Base-by-base conservation (phyloP, 2,888 invertebrate genomes). In the Xanthia icteritia region DNA sequence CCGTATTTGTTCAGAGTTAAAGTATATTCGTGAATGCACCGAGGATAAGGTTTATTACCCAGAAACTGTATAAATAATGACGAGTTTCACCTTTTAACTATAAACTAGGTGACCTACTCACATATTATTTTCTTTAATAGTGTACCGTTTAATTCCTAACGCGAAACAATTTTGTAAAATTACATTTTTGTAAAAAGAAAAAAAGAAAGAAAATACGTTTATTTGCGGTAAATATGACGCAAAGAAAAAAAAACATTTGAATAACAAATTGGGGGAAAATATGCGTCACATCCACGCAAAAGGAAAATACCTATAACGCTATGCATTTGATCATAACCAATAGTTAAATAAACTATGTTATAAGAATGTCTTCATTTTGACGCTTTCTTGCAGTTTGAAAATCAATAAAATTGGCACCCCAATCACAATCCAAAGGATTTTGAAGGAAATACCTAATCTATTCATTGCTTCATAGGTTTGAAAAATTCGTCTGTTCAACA, bases 1-100 rank as follows among this genome's bases (percentile, higher is more conserved):
- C 63, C 61, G 71, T 56, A 75, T 73, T 85, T 82, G 74, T 83
- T 63, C 54, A 23, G 23, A 63, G 56, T 67, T 73, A 73, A 82
- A 73, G 72, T 71, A 78, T 75, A 74, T 81, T 63, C 58, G 48
- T 56, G 71, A 78, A 84, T 63, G 78, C 65, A 67, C 73, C 60
- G 36, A 15, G n/a, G 36, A 65, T 77, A 48, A 73, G 61, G 56
- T 83, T 83, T 77, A 83, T 81, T 77, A 17, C 71, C 60, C 31
- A 63, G 58, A 45, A 71, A 69, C 60, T n/a, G 31, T 65, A 61
- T 76, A 80, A 66, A 67, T 78, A 73, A 82, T 73, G 60, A 48
- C n/a, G 45, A 67, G 51, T 31, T 60, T 39, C 45, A 54, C 31
- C 13, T 63, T 66, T n/a, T 11, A 58, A 45, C 31, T 51, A n/a